Percentiles rank a stretch among this genome's conserved stretches.
These are phyloP conservation scores for Protomyctophum bolini DNA, from an alignment of 2,113 vertebrate genomes.

Conservation along the genomic window DNA sequence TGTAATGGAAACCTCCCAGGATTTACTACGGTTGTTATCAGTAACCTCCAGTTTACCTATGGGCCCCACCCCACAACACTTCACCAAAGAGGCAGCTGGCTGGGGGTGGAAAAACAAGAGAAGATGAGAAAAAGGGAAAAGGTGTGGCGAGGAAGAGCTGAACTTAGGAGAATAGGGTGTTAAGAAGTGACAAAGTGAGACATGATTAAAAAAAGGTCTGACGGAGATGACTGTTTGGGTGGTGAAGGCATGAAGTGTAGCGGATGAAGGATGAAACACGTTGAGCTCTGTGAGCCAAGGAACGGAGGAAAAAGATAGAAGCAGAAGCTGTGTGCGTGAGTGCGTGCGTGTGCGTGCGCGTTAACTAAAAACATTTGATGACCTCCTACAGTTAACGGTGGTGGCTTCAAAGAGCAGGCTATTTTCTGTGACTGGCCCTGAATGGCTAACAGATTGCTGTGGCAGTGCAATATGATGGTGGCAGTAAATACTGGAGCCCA, in stretches of 20 bases:
- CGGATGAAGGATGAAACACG: background rate
- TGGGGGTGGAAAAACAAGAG: background rate
- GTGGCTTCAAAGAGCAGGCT: slow-evolving; percentile 36
- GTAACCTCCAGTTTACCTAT: slow-evolving; percentile 53
- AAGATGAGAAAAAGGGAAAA: background rate
- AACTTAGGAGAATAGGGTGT: background rate
- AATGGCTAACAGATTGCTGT: slow-evolving; percentile 48
- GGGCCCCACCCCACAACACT: slow-evolving; percentile 5
- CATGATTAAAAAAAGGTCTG: background rate
- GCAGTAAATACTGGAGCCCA: slow-evolving; percentile 38
- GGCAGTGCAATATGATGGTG: slow-evolving; percentile 38
- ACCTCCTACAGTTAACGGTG: slow-evolving; percentile 42
- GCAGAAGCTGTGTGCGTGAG: background rate
- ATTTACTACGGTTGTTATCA: slow-evolving; percentile 56
- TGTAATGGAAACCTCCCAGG: slow-evolving; percentile 28
- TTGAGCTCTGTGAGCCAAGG: background rate
- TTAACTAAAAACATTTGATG: slow-evolving; percentile 33
- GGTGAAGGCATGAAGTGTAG: background rate
- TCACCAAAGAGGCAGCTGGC: background rate
- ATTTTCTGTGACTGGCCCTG: slow-evolving; percentile 41
- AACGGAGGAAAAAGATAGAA: background rate
- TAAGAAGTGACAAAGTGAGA: slow-evolving; percentile 1
- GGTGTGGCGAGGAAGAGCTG: background rate
- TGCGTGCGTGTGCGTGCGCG: slow-evolving; percentile 3
- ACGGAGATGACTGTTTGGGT: background rate